These are phyloP conservation scores for Heptranchias perlo DNA, from an alignment of 2,113 vertebrate species.

Conservation along the genomic window DNA sequence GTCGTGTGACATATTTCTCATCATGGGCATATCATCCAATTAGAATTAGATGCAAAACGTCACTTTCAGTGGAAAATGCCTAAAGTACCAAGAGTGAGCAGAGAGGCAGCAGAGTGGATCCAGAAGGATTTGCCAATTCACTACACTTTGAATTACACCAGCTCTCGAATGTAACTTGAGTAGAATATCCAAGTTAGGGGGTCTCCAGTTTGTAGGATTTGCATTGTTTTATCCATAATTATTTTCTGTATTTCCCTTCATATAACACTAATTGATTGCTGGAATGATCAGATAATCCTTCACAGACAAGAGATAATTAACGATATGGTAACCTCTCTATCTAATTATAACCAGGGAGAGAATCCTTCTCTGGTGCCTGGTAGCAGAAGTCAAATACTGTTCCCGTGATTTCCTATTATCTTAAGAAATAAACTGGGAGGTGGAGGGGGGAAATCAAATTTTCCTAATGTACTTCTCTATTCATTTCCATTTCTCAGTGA, in stretches of 20 bases:
- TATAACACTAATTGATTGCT: not conserved
- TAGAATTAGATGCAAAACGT: not conserved
- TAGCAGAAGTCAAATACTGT: not conserved
- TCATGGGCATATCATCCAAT: too few relatives aligned
- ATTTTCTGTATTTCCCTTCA: not conserved
- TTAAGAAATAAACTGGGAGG: not conserved
- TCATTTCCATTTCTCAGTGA: not conserved
- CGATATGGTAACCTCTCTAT: not conserved
- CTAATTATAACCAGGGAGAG: not conserved
- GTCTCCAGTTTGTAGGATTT: too few relatives aligned
- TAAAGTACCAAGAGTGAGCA: not conserved
- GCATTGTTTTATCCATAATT: not conserved
- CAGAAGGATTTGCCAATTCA: not conserved
- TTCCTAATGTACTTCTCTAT: not conserved
- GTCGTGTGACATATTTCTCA: not conserved
- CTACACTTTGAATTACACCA: not conserved
- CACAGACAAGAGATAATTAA: not conserved
- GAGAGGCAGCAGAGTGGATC: not conserved
- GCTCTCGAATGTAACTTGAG: not conserved
- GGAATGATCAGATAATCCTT: not conserved
- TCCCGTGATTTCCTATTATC: not conserved
- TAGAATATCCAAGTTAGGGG: not conserved
- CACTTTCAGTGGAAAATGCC: not conserved
- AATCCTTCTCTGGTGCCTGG: not conserved
- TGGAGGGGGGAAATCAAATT: not conserved